These are phyloP conservation scores for Mungos mungo DNA, from an alignment of 2,113 vertebrate genomes.

Conservation along the genomic window DNA sequence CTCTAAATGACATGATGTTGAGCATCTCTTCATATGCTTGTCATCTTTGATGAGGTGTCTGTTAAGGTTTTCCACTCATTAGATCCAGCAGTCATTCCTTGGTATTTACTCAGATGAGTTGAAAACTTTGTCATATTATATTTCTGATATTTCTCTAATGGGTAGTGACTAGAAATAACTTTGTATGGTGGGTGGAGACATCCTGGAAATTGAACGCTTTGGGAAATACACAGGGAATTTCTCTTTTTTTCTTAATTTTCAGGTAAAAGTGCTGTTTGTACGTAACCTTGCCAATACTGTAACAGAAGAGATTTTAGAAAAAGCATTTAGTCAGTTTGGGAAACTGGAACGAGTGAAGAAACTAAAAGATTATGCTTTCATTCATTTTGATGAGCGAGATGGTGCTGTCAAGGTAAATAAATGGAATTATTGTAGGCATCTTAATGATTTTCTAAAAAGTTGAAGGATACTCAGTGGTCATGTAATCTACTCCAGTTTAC, in stretches of 20 bases:
- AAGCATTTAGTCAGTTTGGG: conserved; percentile 94
- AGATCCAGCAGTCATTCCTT: background rate
- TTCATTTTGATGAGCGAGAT: conserved; percentile 97
- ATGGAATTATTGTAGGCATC: background rate
- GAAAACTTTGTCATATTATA: background rate
- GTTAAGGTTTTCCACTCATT: background rate
- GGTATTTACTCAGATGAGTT: background rate
- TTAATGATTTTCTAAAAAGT: conserved; percentile 1
- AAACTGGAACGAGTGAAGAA: conserved; percentile 99
- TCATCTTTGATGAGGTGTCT: background rate
- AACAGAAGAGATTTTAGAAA: conserved; percentile 97
- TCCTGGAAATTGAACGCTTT: conserved; percentile 29
- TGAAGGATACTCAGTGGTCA: background rate
- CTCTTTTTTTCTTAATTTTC: conserved; percentile 11
- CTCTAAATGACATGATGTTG: background rate
- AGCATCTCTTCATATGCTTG: background rate
- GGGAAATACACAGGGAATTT: conserved; percentile 20
- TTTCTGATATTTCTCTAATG: background rate
- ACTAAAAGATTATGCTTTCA: conserved; percentile 98
- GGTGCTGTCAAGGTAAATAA: conserved; percentile 95
- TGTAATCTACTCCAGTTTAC: background rate
- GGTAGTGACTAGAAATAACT: conserved; percentile 35
- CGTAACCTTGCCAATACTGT: conserved; percentile 97
- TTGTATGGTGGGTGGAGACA: background rate
- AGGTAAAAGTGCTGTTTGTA: conserved; percentile 99